Evolutionary conservation across 2,797 vertebrate genomes (phyloP), one percentile per base, ranked within the genome.

Genomic region (Cirrhinus molitorella): DNA sequence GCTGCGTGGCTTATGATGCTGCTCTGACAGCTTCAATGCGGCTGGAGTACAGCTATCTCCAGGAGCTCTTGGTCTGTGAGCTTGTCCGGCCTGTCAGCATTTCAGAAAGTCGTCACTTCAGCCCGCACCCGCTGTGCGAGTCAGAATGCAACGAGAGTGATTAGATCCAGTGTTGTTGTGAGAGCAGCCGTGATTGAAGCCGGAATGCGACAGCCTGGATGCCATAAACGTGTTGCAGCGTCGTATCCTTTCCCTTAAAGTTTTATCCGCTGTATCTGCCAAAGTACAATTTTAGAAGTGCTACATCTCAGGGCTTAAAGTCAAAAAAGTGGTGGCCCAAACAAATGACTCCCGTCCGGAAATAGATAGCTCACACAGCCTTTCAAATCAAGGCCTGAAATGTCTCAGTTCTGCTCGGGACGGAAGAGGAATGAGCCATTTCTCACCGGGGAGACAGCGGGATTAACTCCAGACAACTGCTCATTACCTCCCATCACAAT

Each of bases 401-500:
- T 21, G 47, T 84, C 78, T 79, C 57, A 53, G 17, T 55, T 82
- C n/a, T 45, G 68, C 68, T 79, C 51, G 5, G 82, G 31, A 76
- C 11, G 1, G 4, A 79, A 73, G 23, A 70, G 16, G 45, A 66
- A 79, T 34, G 65, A 57, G 79, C 63, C 49, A 71, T 83, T 83
- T 70, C 40, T 83, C 80, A 83, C 70, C 8, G 45, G 75, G 49
- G 73, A 78, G 73, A 71, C 53, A 61, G 61, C 4, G 45, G 70
- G 79, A 61, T 74, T 61, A 73, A 61, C 78, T 81, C 70, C 53
- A 81, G 76, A 80, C 75, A 82, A 73, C 57, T 67, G 53, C 65
- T 70, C 72, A 86, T 89, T 87, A 87, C 61, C 47, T 81, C 83
- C 78, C 78, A 79, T 87, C 76, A 78, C 86, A 87, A 82, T 88